Evolutionary conservation across 2,797 vertebrate species (phyloP), one percentile per base, ranked within the genome.

Genomic region (Thripadectes ignobilis): DNA sequence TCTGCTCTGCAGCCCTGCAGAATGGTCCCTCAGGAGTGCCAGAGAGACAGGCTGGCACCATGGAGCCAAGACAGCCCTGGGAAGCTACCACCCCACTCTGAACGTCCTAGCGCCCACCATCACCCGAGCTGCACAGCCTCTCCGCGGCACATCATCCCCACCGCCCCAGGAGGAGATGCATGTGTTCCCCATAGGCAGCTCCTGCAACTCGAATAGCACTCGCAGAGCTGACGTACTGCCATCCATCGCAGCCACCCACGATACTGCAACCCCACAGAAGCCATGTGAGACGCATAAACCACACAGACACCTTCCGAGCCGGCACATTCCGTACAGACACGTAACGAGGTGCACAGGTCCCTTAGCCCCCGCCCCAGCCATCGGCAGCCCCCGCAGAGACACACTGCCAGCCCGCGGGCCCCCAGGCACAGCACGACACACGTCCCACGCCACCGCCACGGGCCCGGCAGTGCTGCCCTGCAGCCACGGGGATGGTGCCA

Each of bases 101-200:
- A 96, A 95, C 95, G 95, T 97, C 95, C 96, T 97, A 97, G 95
- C 95, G 95, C 96, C 94, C 96, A 97, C 96, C 95, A 96, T 85
- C 96, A 97, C 95, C 96, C 95, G 96, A 97, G 96, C 95, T 97
- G 96, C 96, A 97, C 95, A 96, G 96, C 96, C 94, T 97, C 96
- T 97, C 96, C 96, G 96, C 95, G 95, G 95, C 96, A 97, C 96
- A 97, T 97, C 95, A 97, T 97, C 96, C 96, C 95, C 96, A 97
- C 96, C 95, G 95, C 95, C 96, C 95, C 96, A 89, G 96, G 95
- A 97, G 96, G 96, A 97, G 95, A 97, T 97, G 96, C 96, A 96
- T 97, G 95, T 97, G 95, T 96, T 97, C 96, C 96, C 96, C 96
- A 97, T 97, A 97, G 96, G 96, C 95, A 97, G 95, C 95, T 97